phyloP scores from a whole-genome alignment of 1,140 invertebrate species.

The Bombus turneri region DNA sequence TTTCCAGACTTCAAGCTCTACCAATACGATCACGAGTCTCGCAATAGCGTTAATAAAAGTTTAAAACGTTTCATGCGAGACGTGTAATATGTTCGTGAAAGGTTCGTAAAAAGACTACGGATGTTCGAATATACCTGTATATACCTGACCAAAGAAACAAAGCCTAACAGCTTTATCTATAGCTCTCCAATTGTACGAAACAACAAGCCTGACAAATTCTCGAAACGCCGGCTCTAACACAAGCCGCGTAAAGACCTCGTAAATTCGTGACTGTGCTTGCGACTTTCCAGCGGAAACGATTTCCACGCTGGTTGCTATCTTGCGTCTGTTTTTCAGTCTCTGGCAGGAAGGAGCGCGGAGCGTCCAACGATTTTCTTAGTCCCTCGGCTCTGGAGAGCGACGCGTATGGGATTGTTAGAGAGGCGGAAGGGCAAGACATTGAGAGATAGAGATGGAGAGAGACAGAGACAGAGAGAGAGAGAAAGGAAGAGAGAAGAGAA shows the following conservation, averaged over 20 bases:
- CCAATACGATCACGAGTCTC: too few relatives aligned
- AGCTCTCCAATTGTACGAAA: not conserved
- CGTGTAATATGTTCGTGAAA: too few relatives aligned
- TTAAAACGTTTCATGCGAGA: too few relatives aligned
- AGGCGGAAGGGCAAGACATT: slow-evolving; percentile 3
- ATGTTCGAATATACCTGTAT: too few relatives aligned
- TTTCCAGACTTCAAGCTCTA: too few relatives aligned
- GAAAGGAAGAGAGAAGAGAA: too few relatives aligned
- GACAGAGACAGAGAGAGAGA: too few relatives aligned
- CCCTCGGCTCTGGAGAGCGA: slow-evolving; percentile 3
- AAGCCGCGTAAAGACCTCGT: not conserved
- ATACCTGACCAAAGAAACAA: too few relatives aligned
- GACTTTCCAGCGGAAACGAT: slow-evolving; percentile 20
- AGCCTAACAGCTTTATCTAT: too few relatives aligned
- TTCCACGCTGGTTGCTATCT: not conserved
- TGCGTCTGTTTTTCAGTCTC: not conserved
- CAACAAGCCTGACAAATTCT: not conserved
- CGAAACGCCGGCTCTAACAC: too few relatives aligned
- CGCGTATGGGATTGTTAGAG: slow-evolving; percentile 32
- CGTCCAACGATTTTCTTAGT: slow-evolving; percentile 34
- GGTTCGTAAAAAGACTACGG: too few relatives aligned
- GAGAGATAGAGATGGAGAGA: not conserved
- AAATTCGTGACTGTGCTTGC: slow-evolving; percentile 1
- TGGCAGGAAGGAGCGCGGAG: not conserved
- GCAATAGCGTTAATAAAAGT: too few relatives aligned